Evolutionary conservation across 2,888 invertebrate genomes (phyloP).

Genomic region (Macrophya annulata): DNA sequence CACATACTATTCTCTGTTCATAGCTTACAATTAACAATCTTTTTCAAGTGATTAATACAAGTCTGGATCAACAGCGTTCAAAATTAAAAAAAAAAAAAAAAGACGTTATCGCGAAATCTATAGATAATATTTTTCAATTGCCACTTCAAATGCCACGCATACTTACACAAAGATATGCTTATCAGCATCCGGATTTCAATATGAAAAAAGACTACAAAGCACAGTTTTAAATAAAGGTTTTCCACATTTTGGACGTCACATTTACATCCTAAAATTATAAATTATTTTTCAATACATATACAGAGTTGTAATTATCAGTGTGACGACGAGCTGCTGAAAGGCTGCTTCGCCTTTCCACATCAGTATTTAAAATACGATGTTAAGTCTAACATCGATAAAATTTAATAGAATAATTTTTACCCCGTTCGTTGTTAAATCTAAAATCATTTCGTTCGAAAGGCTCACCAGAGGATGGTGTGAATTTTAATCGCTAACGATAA

Average conservation of each 20-base stretch:
- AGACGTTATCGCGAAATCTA: background rate
- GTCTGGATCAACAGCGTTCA: background rate
- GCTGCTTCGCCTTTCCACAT: too few species aligned
- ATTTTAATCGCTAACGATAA: too few species aligned
- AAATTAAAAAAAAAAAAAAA: background rate
- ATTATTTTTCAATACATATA: background rate
- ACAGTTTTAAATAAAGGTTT: background rate
- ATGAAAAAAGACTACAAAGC: background rate
- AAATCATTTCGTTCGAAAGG: too few species aligned
- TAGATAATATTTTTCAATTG: conserved; percentile 13
- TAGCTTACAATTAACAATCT: background rate
- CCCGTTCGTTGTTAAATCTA: background rate
- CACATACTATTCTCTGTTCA: background rate
- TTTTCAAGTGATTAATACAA: background rate
- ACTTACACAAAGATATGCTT: background rate
- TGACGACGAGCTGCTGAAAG: too few species aligned
- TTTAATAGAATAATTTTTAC: background rate
- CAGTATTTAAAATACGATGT: background rate
- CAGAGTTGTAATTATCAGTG: background rate
- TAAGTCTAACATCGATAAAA: background rate
- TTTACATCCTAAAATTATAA: background rate
- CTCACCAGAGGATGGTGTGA: too few species aligned
- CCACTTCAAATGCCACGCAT: background rate
- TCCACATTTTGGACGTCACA: background rate
- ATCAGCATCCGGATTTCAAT: background rate